phyloP scores from a whole-genome alignment of 1,140 invertebrate species.

The Ceratina calcarata region DNA sequence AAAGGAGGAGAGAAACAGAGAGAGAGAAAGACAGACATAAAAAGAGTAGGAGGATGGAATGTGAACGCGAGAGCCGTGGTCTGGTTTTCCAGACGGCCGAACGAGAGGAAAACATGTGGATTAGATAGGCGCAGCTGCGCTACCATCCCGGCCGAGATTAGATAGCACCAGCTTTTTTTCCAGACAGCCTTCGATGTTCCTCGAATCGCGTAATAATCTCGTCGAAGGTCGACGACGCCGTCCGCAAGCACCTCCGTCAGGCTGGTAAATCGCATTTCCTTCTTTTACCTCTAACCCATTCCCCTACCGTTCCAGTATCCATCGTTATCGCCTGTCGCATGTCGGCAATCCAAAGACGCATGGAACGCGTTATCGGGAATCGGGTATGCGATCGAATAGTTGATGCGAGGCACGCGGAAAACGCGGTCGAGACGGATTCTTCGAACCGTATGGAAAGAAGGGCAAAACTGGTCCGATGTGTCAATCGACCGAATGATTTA shows the following conservation, averaged over 20 bases:
- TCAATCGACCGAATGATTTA: too few species aligned
- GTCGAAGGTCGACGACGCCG: conserved; percentile 57
- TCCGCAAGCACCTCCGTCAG: conserved; percentile 36
- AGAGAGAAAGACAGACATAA: not conserved
- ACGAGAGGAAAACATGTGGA: conserved; percentile 34
- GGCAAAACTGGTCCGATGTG: too few species aligned
- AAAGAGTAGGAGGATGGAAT: conserved; percentile 16
- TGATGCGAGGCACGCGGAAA: not conserved
- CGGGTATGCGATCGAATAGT: not conserved
- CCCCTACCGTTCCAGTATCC: not conserved
- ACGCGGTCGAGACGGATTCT: not conserved
- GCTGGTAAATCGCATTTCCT: conserved; percentile 43
- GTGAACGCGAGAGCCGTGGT: conserved; percentile 36
- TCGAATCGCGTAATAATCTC: conserved; percentile 65
- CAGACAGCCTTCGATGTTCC: conserved; percentile 61
- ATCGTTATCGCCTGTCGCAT: too few species aligned
- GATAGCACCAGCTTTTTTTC: conserved; percentile 60
- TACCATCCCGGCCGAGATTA: conserved; percentile 57
- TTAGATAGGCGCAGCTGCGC: conserved; percentile 56
- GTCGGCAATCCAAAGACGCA: not conserved
- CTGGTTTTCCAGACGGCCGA: conserved; percentile 45
- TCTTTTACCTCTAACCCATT: not conserved
- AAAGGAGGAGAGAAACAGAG: not conserved
- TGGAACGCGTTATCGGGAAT: not conserved
- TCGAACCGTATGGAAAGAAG: not conserved